Percentiles rank a stretch among this genome's conserved stretches.
Evolutionary conservation across 2,888 invertebrate genomes (phyloP).

Genomic region (Diploptera punctata): DNA sequence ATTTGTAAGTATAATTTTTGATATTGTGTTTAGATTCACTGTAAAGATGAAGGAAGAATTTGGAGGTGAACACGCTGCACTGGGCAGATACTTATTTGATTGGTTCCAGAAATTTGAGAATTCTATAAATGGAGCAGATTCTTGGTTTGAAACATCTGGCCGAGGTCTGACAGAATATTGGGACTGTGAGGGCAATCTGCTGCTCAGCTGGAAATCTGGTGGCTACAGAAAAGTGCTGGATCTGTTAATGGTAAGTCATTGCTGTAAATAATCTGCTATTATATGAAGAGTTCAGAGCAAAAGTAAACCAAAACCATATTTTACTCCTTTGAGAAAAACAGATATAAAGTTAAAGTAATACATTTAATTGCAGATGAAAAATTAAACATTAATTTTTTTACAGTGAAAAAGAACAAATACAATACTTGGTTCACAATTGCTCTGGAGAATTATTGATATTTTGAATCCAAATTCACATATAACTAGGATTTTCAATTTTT

Average conservation of each 20-base stretch:
- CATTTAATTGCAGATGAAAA: no score
- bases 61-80: neutral
- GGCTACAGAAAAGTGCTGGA: conserved; percentile 73
- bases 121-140: conserved; percentile 65
- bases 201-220: conserved; percentile 75
- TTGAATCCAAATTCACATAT: no score
- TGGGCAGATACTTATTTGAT: conserved; percentile 53
- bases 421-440: no score
- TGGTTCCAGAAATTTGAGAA: conserved; percentile 63
- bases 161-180: conserved; percentile 67
- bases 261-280: no score
- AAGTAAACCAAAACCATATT: neutral
- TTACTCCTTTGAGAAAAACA: neutral
- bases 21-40: conserved; percentile 12
- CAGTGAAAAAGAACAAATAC: no score
- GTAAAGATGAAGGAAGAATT: neutral
- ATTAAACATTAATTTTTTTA: no score
- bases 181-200: conserved; percentile 72
- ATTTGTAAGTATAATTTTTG: no score
- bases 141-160: conserved; percentile 72
- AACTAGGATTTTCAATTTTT: no score
- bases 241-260: conserved; percentile 66
- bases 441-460: no score
- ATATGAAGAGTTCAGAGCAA: no score
- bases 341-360: no score